These are phyloP conservation scores for Sebastes taczanowskii DNA, from an alignment of 2,797 vertebrate genomes.

Conservation along the genomic window DNA sequence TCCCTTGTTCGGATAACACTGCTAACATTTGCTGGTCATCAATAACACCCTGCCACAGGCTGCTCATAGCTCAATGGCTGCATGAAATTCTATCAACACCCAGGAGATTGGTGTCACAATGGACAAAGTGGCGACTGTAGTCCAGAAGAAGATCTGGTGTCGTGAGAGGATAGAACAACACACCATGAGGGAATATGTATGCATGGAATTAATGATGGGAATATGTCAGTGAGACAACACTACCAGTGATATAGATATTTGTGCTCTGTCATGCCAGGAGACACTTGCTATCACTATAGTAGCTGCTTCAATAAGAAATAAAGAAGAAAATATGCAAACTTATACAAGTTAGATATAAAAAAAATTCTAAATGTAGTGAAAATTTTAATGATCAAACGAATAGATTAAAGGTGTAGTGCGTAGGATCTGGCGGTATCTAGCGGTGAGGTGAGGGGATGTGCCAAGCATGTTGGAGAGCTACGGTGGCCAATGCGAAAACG, in stretches of 20 bases:
- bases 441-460: too few relatives aligned
- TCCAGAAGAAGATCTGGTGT: conserved; percentile 34
- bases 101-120: conserved; percentile 66
- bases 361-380: not conserved
- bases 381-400: not conserved
- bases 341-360: not conserved
- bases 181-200: conserved; percentile 3
- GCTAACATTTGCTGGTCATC: conserved; percentile 71
- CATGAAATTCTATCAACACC: conserved; percentile 74
- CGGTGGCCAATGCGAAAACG: too few relatives aligned
- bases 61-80: conserved; percentile 59
- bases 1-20: conserved; percentile 36
- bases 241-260: not conserved
- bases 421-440: too few relatives aligned
- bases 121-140: conserved; percentile 28
- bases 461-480: too few relatives aligned
- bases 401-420: fast-evolving
- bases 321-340: not conserved
- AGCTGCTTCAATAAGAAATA: not conserved
- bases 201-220: conserved; percentile 26
- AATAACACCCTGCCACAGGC: conserved; percentile 57
- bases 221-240: conserved; percentile 17
- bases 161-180: not conserved
- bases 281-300: not conserved
- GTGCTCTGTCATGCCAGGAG: not conserved